A percentile compares a stretch with the other conserved stretches of the same genome.
Evolutionary conservation across 1,140 invertebrate genomes (phyloP).

Genomic region (Hestina assimilis): DNA sequence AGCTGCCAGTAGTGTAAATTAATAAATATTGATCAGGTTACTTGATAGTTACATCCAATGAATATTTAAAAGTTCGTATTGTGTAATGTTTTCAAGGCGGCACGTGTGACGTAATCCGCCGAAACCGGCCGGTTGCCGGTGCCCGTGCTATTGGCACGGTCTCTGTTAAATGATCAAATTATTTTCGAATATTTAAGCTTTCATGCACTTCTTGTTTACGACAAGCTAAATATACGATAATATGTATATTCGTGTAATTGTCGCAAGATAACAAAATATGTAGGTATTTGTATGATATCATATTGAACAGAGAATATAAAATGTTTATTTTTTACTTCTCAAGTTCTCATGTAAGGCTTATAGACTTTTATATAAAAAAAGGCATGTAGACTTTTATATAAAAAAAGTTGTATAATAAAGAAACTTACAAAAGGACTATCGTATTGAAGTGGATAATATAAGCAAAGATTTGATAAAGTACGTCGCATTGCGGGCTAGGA

Average conservation of each 20-base stretch:
- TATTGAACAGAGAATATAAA: no score
- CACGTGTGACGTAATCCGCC: conserved; percentile 34
- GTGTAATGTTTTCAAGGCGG: conserved; percentile 20
- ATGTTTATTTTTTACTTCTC: no score
- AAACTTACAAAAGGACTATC: no score
- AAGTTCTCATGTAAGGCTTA: no score
- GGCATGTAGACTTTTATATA: no score
- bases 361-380: no score
- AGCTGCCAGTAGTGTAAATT: background rate
- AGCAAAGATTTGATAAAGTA: conserved; percentile 24
- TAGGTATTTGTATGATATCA: no score
- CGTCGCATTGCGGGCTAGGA: conserved; percentile 71
- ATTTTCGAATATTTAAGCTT: background rate
- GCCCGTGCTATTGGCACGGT: conserved; percentile 9
- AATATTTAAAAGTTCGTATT: conserved; percentile 11
- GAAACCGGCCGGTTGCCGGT: conserved; percentile 28
- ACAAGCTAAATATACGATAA: no score
- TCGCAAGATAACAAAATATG: no score
- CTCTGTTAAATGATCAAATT: background rate
- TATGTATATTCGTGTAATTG: no score
- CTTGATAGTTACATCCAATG: background rate
- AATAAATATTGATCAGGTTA: background rate
- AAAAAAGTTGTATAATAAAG: no score
- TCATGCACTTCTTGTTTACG: background rate
- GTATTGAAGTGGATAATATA: no score